phyloP scores from a whole-genome alignment of 1,140 invertebrate species.

The Hycleus cichorii region DNA sequence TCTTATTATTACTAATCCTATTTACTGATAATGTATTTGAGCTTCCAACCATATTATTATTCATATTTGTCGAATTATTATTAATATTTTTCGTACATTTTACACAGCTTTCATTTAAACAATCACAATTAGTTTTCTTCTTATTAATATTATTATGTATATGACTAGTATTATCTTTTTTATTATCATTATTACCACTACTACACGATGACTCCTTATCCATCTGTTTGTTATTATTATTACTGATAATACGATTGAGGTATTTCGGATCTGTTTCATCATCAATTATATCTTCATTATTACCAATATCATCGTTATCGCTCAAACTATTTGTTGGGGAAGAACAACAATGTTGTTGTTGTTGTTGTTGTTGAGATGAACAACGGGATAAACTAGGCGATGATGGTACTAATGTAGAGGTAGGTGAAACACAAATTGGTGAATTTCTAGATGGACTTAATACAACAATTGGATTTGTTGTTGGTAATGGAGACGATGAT shows the following conservation, averaged over 20 bases:
- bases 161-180: constrained; percentile 27
- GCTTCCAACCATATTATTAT: constrained; percentile 31
- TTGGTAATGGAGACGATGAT: constrained; percentile 17
- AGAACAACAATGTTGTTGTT: neutral
- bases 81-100: constrained; percentile 31
- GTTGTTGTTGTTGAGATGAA: constrained; percentile 16
- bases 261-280: constrained; percentile 20
- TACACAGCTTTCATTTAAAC: constrained; percentile 29
- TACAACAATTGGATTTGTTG: constrained; percentile 29
- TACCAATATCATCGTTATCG: constrained; percentile 4
- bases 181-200: neutral
- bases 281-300: neutral
- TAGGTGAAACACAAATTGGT: constrained; percentile 23
- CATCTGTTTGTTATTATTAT: neutral
- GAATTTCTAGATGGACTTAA: constrained; percentile 31
- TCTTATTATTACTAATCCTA: constrained; percentile 41
- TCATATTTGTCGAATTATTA: constrained; percentile 30
- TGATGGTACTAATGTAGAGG: constrained; percentile 25
- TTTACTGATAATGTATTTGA: constrained; percentile 42
- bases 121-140: constrained; percentile 23
- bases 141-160: constrained; percentile 12
- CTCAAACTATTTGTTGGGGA: neutral
- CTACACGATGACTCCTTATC: neutral
- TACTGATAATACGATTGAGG: constrained; percentile 17
- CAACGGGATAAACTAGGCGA: constrained; percentile 14